Evolutionary conservation across 2,797 vertebrate species (phyloP).

Genomic region (Sebastes flavidus): DNA sequence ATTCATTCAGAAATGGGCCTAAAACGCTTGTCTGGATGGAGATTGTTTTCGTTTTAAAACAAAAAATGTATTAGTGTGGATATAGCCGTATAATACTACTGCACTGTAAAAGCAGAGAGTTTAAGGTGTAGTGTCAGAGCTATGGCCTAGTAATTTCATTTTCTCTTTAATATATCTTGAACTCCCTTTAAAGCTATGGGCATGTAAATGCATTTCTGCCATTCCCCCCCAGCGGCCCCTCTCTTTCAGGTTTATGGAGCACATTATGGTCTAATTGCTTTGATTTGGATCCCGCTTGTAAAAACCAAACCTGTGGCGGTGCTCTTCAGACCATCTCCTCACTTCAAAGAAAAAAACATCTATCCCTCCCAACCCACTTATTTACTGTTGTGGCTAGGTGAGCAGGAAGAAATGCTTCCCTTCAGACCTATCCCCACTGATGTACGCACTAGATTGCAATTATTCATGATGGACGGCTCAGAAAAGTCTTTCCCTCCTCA

Average conservation of each 20-base stretch:
- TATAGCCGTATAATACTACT: background rate
- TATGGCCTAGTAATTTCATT: conserved; percentile 61
- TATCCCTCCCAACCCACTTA: conserved; percentile 34
- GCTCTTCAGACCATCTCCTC: conserved; percentile 76
- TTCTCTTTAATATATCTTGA: conserved; percentile 63
- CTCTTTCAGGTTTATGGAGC: conserved; percentile 81
- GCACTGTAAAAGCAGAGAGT: conserved; percentile 5
- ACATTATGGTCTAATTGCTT: conserved; percentile 85
- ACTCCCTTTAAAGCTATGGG: conserved; percentile 58
- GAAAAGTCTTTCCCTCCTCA: conserved; percentile 24
- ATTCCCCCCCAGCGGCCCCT: conserved; percentile 56
- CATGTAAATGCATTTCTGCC: conserved; percentile 63
- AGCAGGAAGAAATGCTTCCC: conserved; percentile 28
- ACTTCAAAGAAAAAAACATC: conserved; percentile 74
- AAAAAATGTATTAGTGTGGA: too few species aligned
- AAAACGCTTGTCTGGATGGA: too few species aligned
- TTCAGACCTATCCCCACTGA: conserved; percentile 12
- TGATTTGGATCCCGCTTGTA: conserved; percentile 84
- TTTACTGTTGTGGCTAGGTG: conserved; percentile 25
- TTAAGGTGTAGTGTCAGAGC: conserved; percentile 25
- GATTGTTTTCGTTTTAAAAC: too few species aligned
- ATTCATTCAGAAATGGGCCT: too few species aligned
- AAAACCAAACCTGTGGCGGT: conserved; percentile 74
- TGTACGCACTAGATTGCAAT: conserved; percentile 35
- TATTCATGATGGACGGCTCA: conserved; percentile 43